Conservation (phyloP, 2,888 invertebrate species). For the Meganola albula region DNA sequence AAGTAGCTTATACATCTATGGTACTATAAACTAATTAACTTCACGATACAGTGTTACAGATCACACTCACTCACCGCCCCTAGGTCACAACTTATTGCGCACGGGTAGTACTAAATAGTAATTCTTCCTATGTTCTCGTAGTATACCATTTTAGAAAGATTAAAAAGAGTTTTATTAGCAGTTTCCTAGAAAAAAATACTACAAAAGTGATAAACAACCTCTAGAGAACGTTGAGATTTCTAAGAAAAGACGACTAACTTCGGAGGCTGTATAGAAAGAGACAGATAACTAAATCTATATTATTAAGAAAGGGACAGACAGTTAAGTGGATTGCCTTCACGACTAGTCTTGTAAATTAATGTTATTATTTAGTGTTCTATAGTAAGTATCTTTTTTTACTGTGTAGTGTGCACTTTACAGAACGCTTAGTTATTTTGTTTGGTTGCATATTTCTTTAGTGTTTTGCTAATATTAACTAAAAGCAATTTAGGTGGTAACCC, state of each 20-base stretch:
- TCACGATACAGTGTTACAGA: too few species aligned
- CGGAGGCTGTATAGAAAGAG: constrained; percentile 46
- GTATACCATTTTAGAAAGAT: constrained; percentile 7
- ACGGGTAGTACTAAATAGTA: too few species aligned
- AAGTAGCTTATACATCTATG: too few species aligned
- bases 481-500: too few species aligned
- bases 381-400: constrained; percentile 34
- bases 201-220: constrained; percentile 41
- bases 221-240: constrained; percentile 44
- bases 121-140: too few species aligned
- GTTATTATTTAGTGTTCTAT: constrained; percentile 42
- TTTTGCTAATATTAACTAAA: too few species aligned
- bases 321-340: constrained; percentile 60
- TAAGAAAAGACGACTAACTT: constrained; percentile 49
- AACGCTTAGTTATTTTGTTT: constrained; percentile 26
- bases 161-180: constrained; percentile 15
- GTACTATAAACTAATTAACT: too few species aligned
- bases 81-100: too few species aligned
- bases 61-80: too few species aligned
- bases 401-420: constrained; percentile 28
- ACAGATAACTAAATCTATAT: constrained; percentile 16
- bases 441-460: constrained; percentile 12
- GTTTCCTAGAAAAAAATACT: constrained; percentile 45
- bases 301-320: constrained; percentile 33
- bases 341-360: constrained; percentile 38